These are phyloP conservation scores for Sthenelais limicola DNA, from an alignment of 2,888 invertebrate species.

Conservation along the genomic window DNA sequence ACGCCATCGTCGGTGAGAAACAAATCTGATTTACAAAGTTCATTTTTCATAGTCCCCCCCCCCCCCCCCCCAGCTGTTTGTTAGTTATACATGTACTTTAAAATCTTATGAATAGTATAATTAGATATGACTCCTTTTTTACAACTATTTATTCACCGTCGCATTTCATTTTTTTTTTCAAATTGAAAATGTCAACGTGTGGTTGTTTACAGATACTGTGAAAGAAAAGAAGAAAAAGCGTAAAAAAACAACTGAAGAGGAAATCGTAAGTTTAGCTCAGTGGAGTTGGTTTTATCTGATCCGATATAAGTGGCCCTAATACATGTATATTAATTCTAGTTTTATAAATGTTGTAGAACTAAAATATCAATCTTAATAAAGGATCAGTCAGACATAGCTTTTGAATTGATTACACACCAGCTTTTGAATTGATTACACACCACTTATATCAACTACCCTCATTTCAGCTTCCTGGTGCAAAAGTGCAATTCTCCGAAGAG, in stretches of 20 bases:
- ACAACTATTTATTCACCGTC: no score
- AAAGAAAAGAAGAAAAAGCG: slow-evolving; percentile 58
- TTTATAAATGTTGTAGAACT: neutral
- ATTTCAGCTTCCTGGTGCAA: slow-evolving; percentile 51
- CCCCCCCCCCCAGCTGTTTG: no score
- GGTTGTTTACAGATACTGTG: slow-evolving; percentile 57
- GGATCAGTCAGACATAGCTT: neutral
- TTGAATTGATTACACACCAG: slow-evolving; percentile 1
- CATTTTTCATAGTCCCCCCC: no score
- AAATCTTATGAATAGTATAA: no score
- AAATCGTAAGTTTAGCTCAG: slow-evolving; percentile 53
- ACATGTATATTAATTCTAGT: no score
- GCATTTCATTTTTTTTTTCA: no score
- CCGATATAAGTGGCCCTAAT: no score
- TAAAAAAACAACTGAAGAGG: slow-evolving; percentile 51
- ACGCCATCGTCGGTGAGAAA: slow-evolving; percentile 50
- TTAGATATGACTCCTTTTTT: no score
- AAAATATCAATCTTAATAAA: neutral
- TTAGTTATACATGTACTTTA: no score
- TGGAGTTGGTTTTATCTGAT: no score
- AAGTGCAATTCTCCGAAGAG: slow-evolving; percentile 66
- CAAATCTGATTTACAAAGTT: no score
- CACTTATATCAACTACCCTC: neutral
- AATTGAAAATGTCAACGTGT: slow-evolving; percentile 56
- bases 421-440: neutral